Base-by-base conservation (phyloP, 1,140 invertebrate genomes). In the Phymastichus coffea region DNA sequence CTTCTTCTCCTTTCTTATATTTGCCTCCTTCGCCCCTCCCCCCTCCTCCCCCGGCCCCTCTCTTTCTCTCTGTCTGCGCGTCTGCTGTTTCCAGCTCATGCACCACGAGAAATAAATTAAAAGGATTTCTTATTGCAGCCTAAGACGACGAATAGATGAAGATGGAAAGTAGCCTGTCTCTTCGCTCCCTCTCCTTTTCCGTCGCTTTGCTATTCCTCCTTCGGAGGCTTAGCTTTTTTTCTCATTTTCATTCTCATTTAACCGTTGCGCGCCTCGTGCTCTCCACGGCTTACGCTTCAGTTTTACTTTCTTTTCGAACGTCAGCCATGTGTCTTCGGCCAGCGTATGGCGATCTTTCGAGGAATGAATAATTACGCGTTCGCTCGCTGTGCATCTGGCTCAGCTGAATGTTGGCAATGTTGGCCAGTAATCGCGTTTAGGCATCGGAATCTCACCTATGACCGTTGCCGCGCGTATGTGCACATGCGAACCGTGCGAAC, bases 71-170 rank as follows among this genome's bases (percentile, higher is more conserved):
- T 57, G 52, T 57, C 56, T 53, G 55, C 47, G 46, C 60, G 59
- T 57, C 43, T 47, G 48, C 53, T 61, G 57, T 57, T 66, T 54
- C 53, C 54, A 43, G 47, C 57, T 49, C 38, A n/a, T 37, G 25
- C 56, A 47, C 61, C 54, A 63, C 48, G 46, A 51, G 43, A 56
- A 63, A 67, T 70, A 66, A 66, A 63, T 66, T 66, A 60, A 63
- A 66, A 69, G 44, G 64, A 64, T 63, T 55, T 49, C 46, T 68
- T 53, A 53, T 53, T 59, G 48, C 57, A 28, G 28, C 14, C 38
- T 40, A 20, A 49, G 48, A 38, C 41, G 41, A 59, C 37, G 4
- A 44, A 49, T 33, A 49, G 46, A 57, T 49, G 55, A 49, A 57
- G 37, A 49, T 49, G 55, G 46, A 57, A 57, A 57, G 38, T 46